A percentile compares a stretch with the other conserved stretches of the same genome.
Conservation (phyloP, 2,797 vertebrate species). For the Limosa lapponica region DNA sequence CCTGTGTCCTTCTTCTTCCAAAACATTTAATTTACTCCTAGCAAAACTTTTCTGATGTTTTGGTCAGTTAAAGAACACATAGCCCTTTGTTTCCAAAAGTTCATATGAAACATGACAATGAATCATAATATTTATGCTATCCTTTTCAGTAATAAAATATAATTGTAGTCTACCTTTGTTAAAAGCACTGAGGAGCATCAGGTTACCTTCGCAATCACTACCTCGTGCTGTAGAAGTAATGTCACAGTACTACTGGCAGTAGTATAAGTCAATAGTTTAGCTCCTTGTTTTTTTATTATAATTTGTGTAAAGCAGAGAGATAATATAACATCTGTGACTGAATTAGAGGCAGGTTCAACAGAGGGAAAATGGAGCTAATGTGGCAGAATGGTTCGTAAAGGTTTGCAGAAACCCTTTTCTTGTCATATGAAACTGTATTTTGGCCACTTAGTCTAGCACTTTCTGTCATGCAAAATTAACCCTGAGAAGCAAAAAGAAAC, state of each 20-base stretch:
- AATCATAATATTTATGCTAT: neutral
- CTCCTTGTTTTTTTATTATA: neutral
- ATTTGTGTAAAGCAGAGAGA: conserved; percentile 21
- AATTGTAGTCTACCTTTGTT: neutral
- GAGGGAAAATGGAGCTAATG: neutral
- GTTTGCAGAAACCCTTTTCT: neutral
- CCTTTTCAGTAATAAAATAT: neutral
- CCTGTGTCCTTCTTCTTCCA: neutral
- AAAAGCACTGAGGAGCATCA: conserved; percentile 29
- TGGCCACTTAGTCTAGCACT: neutral
- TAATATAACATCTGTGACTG: neutral
- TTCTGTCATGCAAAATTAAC: neutral
- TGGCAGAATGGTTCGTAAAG: neutral
- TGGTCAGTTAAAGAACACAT: neutral
- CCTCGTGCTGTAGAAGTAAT: conserved; percentile 3
- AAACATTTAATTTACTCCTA: neutral
- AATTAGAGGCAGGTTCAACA: neutral
- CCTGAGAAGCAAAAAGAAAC: neutral
- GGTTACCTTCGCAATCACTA: neutral
- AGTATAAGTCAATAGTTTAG: conserved; percentile 25
- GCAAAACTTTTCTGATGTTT: neutral
- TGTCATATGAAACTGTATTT: neutral
- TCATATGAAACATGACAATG: neutral
- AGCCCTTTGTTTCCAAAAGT: neutral
- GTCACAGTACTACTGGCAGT: neutral